Evolutionary conservation across 1,140 invertebrate species (phyloP).

Genomic region (Pogonus chalceus): DNA sequence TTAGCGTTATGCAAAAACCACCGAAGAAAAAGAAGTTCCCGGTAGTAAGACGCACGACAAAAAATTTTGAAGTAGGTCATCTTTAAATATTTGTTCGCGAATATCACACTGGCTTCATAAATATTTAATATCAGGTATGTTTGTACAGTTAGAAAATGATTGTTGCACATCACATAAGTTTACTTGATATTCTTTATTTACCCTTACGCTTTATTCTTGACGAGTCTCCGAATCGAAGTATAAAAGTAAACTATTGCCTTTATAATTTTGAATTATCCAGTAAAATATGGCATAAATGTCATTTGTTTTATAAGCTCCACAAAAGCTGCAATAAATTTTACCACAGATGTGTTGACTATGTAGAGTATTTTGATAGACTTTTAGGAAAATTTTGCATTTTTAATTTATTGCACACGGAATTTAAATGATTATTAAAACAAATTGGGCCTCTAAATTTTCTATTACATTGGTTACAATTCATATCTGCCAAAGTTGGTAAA

Average conservation of each 20-base stretch:
- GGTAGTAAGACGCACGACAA: not conserved
- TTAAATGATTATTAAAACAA: not conserved
- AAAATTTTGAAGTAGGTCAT: not conserved
- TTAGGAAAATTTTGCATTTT: not conserved
- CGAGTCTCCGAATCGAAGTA: not conserved
- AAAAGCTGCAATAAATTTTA: not conserved
- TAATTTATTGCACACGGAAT: not conserved
- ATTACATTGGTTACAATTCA: not conserved
- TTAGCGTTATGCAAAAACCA: not conserved
- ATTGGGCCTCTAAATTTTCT: not conserved
- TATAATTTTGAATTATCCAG: not conserved
- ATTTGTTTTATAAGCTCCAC: not conserved
- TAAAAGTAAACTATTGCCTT: not conserved
- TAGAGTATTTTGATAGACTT: not conserved
- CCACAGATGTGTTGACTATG: not conserved
- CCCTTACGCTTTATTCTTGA: not conserved
- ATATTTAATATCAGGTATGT: not conserved
- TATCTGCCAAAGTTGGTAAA: too few relatives aligned
- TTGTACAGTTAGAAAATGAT: not conserved
- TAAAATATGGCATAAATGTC: not conserved
- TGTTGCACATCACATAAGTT: not conserved
- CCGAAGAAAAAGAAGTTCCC: not conserved
- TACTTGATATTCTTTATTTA: not conserved
- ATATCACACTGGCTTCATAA: not conserved
- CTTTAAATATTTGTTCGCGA: not conserved